Conservation (phyloP, 2,113 vertebrate species). For the Oceanites oceanicus region DNA sequence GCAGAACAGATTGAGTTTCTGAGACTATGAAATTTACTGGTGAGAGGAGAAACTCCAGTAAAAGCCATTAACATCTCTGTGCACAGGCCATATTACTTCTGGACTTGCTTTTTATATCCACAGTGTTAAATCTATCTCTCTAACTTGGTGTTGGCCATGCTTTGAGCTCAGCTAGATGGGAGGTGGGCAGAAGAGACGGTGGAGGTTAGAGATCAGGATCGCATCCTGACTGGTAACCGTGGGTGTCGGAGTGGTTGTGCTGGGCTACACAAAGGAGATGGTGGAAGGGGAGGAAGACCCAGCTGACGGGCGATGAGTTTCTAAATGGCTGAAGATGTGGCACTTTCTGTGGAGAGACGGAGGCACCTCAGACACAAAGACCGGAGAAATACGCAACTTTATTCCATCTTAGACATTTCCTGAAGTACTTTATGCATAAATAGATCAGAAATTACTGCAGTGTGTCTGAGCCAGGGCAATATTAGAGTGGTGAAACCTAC, state of each 20-base stretch:
- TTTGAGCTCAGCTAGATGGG: background rate
- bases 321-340: background rate
- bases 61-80: background rate
- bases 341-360: background rate
- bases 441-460: background rate
- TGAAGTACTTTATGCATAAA: background rate
- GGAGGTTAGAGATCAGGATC: background rate
- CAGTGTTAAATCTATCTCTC: fast-evolving
- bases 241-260: background rate
- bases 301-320: background rate
- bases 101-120: background rate
- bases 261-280: too few species aligned
- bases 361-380: background rate
- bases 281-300: background rate
- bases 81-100: background rate
- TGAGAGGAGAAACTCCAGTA: background rate
- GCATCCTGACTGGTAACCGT: background rate
- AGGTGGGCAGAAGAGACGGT: background rate
- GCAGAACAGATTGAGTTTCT: background rate
- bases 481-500: background rate
- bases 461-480: background rate
- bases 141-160: background rate
- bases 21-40: background rate
- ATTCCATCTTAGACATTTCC: background rate
- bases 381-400: background rate